Conservation (phyloP, 2,888 invertebrate genomes). For the Emmelina monodactyla region DNA sequence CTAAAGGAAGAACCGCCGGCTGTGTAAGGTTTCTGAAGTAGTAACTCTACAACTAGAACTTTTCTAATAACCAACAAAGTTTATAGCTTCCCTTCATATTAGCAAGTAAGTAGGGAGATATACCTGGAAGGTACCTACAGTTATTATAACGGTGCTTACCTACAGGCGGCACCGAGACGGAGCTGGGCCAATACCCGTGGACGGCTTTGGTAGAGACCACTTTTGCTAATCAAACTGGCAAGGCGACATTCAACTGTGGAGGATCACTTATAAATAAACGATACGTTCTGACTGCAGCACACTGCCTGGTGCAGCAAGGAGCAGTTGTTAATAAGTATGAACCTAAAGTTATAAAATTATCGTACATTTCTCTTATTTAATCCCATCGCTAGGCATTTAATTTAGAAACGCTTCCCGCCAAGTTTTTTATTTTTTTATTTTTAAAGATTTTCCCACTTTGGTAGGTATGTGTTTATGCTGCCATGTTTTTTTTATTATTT, state of each 20-base stretch:
- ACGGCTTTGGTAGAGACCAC: conserved; percentile 36
- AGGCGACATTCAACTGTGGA: conserved; percentile 36
- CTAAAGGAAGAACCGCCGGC: too few species aligned
- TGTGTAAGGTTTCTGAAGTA: too few species aligned
- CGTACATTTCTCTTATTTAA: too few species aligned
- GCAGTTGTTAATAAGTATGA: conserved; percentile 30
- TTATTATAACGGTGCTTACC: background rate
- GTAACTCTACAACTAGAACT: too few species aligned
- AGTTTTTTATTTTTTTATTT: background rate
- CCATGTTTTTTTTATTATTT: conserved; percentile 12
- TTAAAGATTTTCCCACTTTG: background rate
- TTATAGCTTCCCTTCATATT: too few species aligned
- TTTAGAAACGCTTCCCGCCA: background rate
- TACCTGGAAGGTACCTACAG: background rate
- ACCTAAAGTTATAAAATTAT: too few species aligned
- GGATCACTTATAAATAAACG: conserved; percentile 44
- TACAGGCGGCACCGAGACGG: conserved; percentile 43
- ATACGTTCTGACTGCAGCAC: conserved; percentile 46
- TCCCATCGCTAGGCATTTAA: too few species aligned
- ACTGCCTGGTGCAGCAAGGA: conserved; percentile 34
- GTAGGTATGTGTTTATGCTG: background rate
- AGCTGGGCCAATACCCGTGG: conserved; percentile 49
- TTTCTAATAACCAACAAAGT: too few species aligned
- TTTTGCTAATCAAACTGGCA: conserved; percentile 28
- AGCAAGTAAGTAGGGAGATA: too few species aligned